Conservation (phyloP, 1,140 invertebrate species). For the Drosophila lini region DNA sequence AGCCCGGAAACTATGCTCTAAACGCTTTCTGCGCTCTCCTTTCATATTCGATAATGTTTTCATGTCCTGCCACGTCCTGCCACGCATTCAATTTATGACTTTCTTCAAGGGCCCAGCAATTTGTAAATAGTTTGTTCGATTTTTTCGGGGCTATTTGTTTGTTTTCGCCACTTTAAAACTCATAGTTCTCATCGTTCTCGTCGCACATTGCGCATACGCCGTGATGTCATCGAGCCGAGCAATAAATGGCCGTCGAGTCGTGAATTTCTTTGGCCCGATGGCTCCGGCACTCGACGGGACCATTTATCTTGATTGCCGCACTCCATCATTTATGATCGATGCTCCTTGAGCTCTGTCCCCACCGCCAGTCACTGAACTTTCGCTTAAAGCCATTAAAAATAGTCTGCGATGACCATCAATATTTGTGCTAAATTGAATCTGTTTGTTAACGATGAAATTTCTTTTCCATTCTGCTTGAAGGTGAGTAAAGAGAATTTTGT, state of each 20-base stretch:
- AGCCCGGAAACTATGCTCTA: constrained; percentile 35
- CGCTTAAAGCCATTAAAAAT: constrained; percentile 34
- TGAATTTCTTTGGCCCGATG: constrained; percentile 48
- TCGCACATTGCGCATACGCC: constrained; percentile 53
- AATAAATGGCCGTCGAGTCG: constrained; percentile 36
- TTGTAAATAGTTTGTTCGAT: constrained; percentile 55
- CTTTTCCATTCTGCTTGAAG: constrained; percentile 30
- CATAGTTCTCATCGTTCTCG: neutral
- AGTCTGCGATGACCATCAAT: constrained; percentile 15
- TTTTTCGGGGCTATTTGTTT: constrained; percentile 7
- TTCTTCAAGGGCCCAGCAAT: constrained; percentile 31
- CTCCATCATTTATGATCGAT: constrained; percentile 78
- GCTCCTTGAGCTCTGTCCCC: constrained; percentile 35
- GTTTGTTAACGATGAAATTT: constrained; percentile 20
- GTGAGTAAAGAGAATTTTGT: constrained; percentile 33
- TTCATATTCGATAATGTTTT: constrained; percentile 74
- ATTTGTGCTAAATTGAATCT: constrained; percentile 35
- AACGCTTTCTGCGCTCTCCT: constrained; percentile 50
- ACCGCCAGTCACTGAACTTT: constrained; percentile 21
- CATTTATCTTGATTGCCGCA: constrained; percentile 72
- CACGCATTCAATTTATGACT: constrained; percentile 57
- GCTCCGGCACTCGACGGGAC: constrained; percentile 36
- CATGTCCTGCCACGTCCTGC: constrained; percentile 38
- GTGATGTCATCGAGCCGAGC: constrained; percentile 23
- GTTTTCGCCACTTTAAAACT: constrained; percentile 37